These are phyloP conservation scores for Notothenia coriiceps DNA, from an alignment of 2,113 vertebrate species.

Conservation along the genomic window DNA sequence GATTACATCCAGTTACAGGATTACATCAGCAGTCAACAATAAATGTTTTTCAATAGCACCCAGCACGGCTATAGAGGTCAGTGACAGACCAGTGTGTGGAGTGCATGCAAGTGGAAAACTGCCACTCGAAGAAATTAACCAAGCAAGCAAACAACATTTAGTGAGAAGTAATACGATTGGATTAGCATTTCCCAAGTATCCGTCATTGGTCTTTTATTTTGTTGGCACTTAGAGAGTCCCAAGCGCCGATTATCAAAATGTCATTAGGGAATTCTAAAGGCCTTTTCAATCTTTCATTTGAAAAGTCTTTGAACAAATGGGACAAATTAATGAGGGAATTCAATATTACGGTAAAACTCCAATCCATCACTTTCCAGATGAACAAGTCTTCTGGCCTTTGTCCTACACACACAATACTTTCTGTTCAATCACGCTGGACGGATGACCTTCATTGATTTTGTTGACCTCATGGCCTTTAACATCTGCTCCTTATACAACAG, in stretches of 20 bases:
- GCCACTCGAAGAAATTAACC: not conserved
- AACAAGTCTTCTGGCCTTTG: not conserved
- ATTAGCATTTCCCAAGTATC: not conserved
- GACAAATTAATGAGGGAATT: not conserved
- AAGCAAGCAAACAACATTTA: no score
- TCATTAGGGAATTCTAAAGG: slow-evolving; percentile 1
- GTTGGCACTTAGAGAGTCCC: not conserved
- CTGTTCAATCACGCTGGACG: not conserved
- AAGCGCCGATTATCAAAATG: not conserved
- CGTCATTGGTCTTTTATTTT: not conserved
- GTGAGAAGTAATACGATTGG: not conserved
- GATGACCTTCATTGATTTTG: not conserved
- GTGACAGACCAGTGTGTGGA: not conserved
- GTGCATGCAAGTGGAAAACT: not conserved
- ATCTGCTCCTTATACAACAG: not conserved
- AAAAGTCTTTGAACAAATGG: not conserved
- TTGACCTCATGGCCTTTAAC: not conserved
- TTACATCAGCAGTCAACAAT: slow-evolving; percentile 26
- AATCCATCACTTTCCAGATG: slow-evolving; percentile 5
- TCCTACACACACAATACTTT: not conserved
- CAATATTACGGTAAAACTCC: not conserved
- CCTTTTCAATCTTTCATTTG: slow-evolving; percentile 1
- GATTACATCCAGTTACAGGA: slow-evolving; percentile 32
- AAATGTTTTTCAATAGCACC: slow-evolving; percentile 22
- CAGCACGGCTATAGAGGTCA: slow-evolving; percentile 2